These are phyloP conservation scores for Hemibagrus wyckioides DNA, from an alignment of 2,113 vertebrate species.

Conservation along the genomic window DNA sequence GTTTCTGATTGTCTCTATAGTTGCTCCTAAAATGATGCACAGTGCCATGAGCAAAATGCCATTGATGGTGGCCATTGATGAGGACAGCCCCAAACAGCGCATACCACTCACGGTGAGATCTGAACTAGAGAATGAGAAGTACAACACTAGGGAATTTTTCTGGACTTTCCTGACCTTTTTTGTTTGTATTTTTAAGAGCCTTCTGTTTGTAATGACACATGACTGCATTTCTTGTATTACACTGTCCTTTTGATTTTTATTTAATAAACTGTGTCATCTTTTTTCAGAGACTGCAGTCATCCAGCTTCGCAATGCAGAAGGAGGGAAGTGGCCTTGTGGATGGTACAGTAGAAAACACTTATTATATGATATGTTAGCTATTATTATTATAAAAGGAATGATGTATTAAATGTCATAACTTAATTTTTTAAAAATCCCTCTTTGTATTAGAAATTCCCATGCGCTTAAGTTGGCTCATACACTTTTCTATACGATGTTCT, in stretches of 20 bases:
- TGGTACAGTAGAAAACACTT: slow-evolving; percentile 32
- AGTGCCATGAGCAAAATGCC: slow-evolving; percentile 70
- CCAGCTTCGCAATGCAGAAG: slow-evolving; percentile 19
- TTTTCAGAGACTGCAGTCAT: slow-evolving; percentile 39
- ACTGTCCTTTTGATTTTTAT: not conserved
- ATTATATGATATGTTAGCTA: not conserved
- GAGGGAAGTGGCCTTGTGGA: slow-evolving; percentile 49
- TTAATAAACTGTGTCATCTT: not conserved
- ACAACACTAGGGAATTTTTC: not conserved
- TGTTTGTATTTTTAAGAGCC: not conserved
- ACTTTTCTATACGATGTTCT: not conserved
- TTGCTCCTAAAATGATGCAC: slow-evolving; percentile 64
- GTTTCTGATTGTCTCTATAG: slow-evolving; percentile 14
- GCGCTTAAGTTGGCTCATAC: not conserved
- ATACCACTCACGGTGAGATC: slow-evolving; percentile 61
- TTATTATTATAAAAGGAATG: not conserved
- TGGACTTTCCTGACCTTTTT: not conserved
- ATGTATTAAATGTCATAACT: not conserved
- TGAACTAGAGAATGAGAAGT: not conserved
- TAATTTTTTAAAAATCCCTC: not conserved
- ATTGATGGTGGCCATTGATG: slow-evolving; percentile 59
- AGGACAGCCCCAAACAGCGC: slow-evolving; percentile 24
- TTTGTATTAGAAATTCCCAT: not conserved
- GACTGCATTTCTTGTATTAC: not conserved
- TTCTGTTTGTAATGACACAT: not conserved